These are phyloP conservation scores for Camponotus fellah DNA, from an alignment of 2,888 invertebrate species.

Conservation along the genomic window DNA sequence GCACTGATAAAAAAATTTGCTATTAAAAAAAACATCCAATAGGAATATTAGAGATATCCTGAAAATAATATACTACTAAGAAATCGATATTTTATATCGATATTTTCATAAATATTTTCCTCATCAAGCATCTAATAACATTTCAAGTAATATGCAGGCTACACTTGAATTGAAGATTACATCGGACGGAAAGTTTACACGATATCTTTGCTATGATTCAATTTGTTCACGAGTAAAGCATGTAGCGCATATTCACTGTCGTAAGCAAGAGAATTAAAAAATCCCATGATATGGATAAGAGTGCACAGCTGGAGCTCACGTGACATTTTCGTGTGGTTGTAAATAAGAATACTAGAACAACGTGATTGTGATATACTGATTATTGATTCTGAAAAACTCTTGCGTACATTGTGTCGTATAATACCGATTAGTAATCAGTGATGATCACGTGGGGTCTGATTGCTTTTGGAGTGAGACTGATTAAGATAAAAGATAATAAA, in stretches of 20 bases:
- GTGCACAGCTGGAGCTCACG: constrained; percentile 64
- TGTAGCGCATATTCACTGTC: background rate
- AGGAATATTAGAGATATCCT: background rate
- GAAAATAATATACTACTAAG: background rate
- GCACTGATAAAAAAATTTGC: background rate
- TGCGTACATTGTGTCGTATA: background rate
- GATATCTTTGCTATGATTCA: constrained; percentile 2
- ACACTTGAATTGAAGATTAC: constrained; percentile 8
- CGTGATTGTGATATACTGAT: constrained; percentile 72
- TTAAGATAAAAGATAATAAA: background rate
- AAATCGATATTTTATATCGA: constrained; percentile 10
- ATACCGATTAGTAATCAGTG: background rate
- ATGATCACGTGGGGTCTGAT: background rate
- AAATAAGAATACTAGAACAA: constrained; percentile 34
- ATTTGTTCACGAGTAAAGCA: background rate
- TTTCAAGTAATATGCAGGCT: background rate
- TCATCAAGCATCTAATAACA: background rate
- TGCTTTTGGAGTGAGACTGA: background rate
- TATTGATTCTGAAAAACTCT: constrained; percentile 43
- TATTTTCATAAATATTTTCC: constrained; percentile 3
- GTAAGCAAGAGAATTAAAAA: constrained; percentile 34
- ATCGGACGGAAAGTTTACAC: constrained; percentile 63
- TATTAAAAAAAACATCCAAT: background rate
- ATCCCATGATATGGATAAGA: constrained; percentile 38
- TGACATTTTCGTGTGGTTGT: constrained; percentile 60